Evolutionary conservation across 2,888 invertebrate genomes (phyloP), one percentile per base, ranked within the genome.

Genomic region (Aplocera efformata): DNA sequence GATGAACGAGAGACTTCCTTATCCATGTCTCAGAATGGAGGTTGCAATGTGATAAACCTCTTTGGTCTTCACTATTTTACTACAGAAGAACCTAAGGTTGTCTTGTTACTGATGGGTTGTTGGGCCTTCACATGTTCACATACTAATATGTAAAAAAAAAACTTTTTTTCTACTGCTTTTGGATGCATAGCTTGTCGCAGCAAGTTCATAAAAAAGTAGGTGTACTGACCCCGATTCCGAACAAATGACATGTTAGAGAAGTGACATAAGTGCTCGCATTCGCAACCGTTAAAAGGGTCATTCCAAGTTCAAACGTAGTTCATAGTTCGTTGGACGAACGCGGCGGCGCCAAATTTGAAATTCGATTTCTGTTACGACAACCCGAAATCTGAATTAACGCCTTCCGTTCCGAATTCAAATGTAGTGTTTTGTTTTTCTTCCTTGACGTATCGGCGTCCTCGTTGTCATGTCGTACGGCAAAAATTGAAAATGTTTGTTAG

Each of bases 281-380:
- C 60, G 62, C 43, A 38, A 43, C 31, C 28, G 42, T 37, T 40
- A 39, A 44, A 47, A 51, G 51, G 53, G 51, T 46, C 48, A 48
- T 42, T 50, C 49, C 30, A 41, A 54, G 54, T 54, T 54, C 54
- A 54, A 54, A 47, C 51, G 34, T 48, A 48, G 63, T 66, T 56
- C 60, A 68, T 50, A 63, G 69, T 68, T 72, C 72, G 63, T 50
- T 55, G 65, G 49, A 67, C 69, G 63, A 21, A 47, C 52, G 35
- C 52, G 48, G 41, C 48, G 57, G 63, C 62, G 61, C 64, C 53
- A 59, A 63, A 74, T 77, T 72, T 78, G 67, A 72, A 73, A 72
- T 75, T 79, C 73, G 65, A 51, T 49, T 48, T 25, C 27, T 29
- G 35, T 42, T 44, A 42, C 41, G 24, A 13, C 31, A 39, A 30